These are phyloP conservation scores for Ethmia dodecea DNA, from an alignment of 2,888 invertebrate species.

Conservation along the genomic window DNA sequence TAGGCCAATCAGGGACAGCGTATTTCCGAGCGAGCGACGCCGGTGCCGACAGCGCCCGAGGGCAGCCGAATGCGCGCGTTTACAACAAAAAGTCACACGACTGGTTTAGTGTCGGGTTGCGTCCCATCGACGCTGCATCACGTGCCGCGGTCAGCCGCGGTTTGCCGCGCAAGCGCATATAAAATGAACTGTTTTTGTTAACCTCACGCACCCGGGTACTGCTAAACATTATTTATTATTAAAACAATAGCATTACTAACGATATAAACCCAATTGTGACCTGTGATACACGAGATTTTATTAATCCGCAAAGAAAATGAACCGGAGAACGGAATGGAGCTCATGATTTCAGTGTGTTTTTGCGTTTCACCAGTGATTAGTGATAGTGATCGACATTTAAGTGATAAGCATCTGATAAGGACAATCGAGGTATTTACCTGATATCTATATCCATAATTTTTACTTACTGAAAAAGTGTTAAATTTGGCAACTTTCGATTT, in stretches of 20 bases:
- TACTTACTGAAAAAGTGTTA: background rate
- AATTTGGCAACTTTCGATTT: slow-evolving; percentile 1
- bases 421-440: slow-evolving; percentile 57
- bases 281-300: slow-evolving; percentile 54
- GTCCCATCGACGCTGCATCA: slow-evolving; percentile 75
- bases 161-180: slow-evolving; percentile 62
- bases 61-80: slow-evolving; percentile 59
- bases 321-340: slow-evolving; percentile 69
- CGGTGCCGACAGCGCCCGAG: slow-evolving; percentile 52
- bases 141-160: slow-evolving; percentile 47
- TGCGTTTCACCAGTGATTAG: slow-evolving; percentile 68
- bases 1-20: slow-evolving; percentile 25
- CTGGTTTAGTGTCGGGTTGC: slow-evolving; percentile 77
- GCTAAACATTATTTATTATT: slow-evolving; percentile 11
- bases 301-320: slow-evolving; percentile 45
- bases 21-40: slow-evolving; percentile 23
- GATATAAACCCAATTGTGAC: slow-evolving; percentile 35
- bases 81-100: slow-evolving; percentile 74
- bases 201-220: slow-evolving; percentile 37
- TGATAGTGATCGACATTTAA: slow-evolving; percentile 67
- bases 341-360: slow-evolving; percentile 69
- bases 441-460: slow-evolving; percentile 18
- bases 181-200: slow-evolving; percentile 56
- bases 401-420: slow-evolving; percentile 62
- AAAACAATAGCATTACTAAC: slow-evolving; percentile 20